phyloP scores from a whole-genome alignment of 1,140 invertebrate species.

The Diorhabda carinulata region DNA sequence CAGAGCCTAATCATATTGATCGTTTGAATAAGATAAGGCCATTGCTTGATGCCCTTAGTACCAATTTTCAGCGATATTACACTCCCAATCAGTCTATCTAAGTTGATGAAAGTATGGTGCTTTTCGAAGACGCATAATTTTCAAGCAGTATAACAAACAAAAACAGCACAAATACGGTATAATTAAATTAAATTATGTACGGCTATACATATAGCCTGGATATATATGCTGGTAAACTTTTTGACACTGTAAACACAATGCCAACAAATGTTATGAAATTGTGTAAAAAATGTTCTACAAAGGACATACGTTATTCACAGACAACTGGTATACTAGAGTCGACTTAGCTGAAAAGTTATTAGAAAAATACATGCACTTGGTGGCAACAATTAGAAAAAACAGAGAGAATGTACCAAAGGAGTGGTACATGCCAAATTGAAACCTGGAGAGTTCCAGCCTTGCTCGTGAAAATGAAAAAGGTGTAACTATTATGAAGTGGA shows the following conservation, averaged over 20 bases:
- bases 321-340: slow-evolving; percentile 46
- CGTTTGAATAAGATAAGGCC: not conserved
- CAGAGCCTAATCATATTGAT: not conserved
- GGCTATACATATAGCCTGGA: not conserved
- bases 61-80: not conserved
- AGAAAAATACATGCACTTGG: slow-evolving; percentile 46
- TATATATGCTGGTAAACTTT: not conserved
- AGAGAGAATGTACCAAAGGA: not conserved
- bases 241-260: not conserved
- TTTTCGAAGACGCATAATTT: not conserved
- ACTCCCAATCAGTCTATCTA: not conserved
- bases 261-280: slow-evolving; percentile 10
- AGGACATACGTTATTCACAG: slow-evolving; percentile 33
- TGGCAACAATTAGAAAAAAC: slow-evolving; percentile 22
- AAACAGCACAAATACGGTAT: not conserved
- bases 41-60: not conserved
- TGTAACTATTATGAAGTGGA: not conserved
- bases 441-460: not conserved
- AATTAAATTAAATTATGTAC: not conserved
- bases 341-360: slow-evolving; percentile 45
- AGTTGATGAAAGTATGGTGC: not conserved
- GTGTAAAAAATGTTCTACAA: slow-evolving; percentile 30
- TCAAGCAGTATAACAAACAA: not conserved
- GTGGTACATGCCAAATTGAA: not conserved
- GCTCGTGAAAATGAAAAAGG: not conserved